Conservation (phyloP, 2,113 vertebrate genomes). For the Cololabis saira region DNA sequence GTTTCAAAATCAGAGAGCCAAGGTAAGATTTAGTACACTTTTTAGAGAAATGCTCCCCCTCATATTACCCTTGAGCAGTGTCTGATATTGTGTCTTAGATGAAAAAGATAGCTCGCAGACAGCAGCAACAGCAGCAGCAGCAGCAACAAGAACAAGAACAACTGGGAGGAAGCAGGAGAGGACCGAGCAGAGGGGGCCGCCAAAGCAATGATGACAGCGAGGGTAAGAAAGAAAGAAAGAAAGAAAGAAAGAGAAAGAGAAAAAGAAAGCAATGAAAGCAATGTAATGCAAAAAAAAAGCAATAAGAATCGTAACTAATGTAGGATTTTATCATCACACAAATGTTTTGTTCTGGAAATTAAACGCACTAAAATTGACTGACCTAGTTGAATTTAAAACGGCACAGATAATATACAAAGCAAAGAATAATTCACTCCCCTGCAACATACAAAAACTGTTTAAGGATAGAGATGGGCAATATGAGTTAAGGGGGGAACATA, state of each 20-base stretch:
- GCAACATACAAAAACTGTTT: too few relatives aligned
- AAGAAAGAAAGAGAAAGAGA: background rate
- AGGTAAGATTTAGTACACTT: conserved; percentile 76
- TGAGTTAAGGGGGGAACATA: too few relatives aligned
- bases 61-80: background rate
- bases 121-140: conserved; percentile 89
- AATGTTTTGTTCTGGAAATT: too few relatives aligned
- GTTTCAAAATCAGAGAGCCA: conserved; percentile 94
- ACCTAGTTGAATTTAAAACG: too few relatives aligned
- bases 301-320: too few relatives aligned
- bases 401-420: too few relatives aligned
- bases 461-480: too few relatives aligned
- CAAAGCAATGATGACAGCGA: conserved; percentile 90
- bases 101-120: conserved; percentile 92
- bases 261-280: too few relatives aligned
- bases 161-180: conserved; percentile 80
- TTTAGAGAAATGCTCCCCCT: background rate
- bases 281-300: background rate
- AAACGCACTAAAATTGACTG: too few relatives aligned
- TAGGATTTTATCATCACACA: too few relatives aligned
- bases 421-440: too few relatives aligned
- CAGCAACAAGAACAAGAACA: conserved; percentile 90
- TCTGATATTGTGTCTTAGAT: conserved; percentile 78
- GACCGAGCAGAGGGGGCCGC: conserved; percentile 81
- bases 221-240: conserved; percentile 74